phyloP scores from a whole-genome alignment of 2,888 invertebrate genomes.

The Dryobotodes eremita region DNA sequence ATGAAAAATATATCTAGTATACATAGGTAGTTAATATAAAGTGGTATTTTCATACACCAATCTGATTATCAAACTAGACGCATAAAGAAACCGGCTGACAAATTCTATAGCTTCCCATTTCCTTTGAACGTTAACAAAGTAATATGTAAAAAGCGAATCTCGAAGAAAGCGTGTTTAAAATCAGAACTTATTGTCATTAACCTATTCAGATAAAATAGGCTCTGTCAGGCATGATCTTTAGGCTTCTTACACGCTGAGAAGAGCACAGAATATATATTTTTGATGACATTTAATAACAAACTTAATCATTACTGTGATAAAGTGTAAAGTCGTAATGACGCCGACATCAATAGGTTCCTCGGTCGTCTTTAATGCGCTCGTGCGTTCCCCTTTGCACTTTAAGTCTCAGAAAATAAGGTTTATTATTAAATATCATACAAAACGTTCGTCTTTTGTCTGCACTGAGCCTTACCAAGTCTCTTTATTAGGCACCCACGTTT shows the following conservation, averaged over 20 bases:
- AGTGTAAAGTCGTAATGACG: not conserved
- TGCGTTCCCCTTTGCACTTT: not conserved
- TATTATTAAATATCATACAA: not conserved
- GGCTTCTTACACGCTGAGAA: not conserved
- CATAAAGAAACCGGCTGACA: conserved; percentile 1
- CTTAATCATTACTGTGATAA: not conserved
- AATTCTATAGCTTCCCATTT: conserved; percentile 16
- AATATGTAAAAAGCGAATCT: conserved; percentile 24
- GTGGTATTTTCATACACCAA: not conserved
- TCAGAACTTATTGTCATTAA: conserved; percentile 19
- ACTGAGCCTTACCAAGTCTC: not conserved
- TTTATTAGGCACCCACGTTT: not conserved
- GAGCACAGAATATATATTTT: not conserved
- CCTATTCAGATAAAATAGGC: conserved; percentile 30
- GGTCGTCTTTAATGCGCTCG: not conserved
- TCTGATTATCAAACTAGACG: not conserved
- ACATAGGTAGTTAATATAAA: not conserved
- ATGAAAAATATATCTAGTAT: no score
- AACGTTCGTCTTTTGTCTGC: conserved; percentile 3
- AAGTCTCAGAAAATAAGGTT: not conserved
- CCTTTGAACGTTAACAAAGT: conserved; percentile 3
- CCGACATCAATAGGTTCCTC: not conserved
- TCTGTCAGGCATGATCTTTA: conserved; percentile 8
- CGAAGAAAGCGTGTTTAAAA: conserved; percentile 19
- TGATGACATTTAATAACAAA: not conserved